These are phyloP conservation scores for Todus mexicanus DNA, from an alignment of 2,797 vertebrate genomes.

Conservation along the genomic window DNA sequence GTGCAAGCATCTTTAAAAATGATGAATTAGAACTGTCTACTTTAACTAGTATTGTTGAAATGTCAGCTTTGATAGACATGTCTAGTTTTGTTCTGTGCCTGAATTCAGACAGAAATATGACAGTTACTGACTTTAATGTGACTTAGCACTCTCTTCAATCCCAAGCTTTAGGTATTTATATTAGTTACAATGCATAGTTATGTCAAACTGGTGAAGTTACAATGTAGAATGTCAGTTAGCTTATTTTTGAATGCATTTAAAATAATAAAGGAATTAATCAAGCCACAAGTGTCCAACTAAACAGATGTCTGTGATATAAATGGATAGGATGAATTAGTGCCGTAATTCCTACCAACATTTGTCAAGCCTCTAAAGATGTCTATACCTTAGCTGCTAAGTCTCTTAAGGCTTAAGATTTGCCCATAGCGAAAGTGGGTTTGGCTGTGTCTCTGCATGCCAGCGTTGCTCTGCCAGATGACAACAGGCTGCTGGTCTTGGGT, in stretches of 20 bases:
- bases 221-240: conserved; percentile 38
- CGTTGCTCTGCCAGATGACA: background rate
- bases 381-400: background rate
- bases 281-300: background rate
- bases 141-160: background rate
- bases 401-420: background rate
- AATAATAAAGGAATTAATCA: background rate
- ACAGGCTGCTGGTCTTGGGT: background rate
- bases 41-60: background rate
- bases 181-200: conserved; percentile 26
- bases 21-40: background rate
- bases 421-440: background rate
- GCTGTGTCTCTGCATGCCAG: background rate
- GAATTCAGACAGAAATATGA: background rate
- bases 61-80: background rate
- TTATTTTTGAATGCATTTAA: conserved; percentile 19
- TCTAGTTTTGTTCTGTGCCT: background rate
- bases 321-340: background rate
- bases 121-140: background rate
- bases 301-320: background rate
- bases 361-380: background rate
- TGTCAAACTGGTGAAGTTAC: conserved; percentile 14
- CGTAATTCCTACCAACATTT: background rate
- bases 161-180: background rate
- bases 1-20: background rate